Evolutionary conservation across 1,140 invertebrate species (phyloP).

Genomic region (Bombus pascuorum): DNA sequence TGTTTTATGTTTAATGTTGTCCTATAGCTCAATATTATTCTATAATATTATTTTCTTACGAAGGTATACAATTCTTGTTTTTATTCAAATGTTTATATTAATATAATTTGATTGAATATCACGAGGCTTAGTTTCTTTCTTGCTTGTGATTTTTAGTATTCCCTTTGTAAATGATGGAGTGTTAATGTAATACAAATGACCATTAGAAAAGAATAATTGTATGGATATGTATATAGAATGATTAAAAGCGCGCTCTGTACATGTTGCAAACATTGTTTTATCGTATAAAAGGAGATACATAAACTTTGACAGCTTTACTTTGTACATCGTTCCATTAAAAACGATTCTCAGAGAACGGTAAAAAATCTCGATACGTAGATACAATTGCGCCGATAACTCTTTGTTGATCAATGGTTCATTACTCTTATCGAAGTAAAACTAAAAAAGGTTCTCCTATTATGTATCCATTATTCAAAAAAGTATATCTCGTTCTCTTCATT

Average conservation of each 20-base stretch:
- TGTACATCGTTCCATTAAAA: slow-evolving; percentile 4
- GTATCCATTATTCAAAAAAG: neutral
- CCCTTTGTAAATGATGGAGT: no score
- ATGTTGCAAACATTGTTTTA: neutral
- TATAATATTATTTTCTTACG: no score
- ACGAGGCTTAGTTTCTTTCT: no score
- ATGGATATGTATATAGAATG: neutral
- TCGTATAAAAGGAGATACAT: slow-evolving; percentile 10
- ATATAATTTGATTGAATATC: no score
- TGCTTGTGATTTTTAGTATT: no score
- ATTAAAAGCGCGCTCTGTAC: neutral
- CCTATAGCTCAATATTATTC: no score
- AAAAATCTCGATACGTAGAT: neutral
- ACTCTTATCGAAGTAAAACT: neutral
- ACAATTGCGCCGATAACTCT: neutral
- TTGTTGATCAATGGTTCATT: slow-evolving; percentile 10
- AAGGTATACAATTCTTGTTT: no score
- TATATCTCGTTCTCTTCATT: neutral
- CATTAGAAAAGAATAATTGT: neutral
- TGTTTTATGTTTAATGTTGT: neutral
- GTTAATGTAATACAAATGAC: neutral
- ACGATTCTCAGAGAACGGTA: neutral
- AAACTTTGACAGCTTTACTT: slow-evolving; percentile 25
- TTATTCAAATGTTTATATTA: no score
- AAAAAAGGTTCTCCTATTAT: neutral